Conservation (phyloP, 1,140 invertebrate genomes). For the Amphibalanus amphitrite region DNA sequence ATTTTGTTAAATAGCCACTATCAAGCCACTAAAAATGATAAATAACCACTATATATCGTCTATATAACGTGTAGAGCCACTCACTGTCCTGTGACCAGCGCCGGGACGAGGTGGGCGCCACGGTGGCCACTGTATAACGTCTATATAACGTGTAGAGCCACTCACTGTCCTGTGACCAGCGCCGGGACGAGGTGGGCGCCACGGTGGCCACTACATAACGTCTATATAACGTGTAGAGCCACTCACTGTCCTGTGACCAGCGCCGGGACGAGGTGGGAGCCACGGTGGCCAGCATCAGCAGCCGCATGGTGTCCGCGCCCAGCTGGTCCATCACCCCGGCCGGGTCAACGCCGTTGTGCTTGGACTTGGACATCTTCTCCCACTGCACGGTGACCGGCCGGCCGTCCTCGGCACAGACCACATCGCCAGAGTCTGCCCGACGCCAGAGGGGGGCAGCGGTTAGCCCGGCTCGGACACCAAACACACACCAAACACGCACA, state of each 20-base stretch:
- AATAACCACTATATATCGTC: too few species aligned
- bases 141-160: too few species aligned
- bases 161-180: slow-evolving; percentile 61
- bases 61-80: too few species aligned
- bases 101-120: slow-evolving; percentile 61
- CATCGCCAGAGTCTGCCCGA: not conserved
- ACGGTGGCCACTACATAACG: slow-evolving; percentile 45
- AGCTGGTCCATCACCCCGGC: slow-evolving; percentile 54
- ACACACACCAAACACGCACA: too few species aligned
- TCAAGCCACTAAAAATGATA: too few species aligned
- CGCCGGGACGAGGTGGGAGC: slow-evolving; percentile 63
- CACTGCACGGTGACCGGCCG: slow-evolving; percentile 35
- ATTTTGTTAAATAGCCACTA: too few species aligned
- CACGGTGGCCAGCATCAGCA: slow-evolving; percentile 69
- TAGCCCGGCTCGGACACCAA: too few species aligned
- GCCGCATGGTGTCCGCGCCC: slow-evolving; percentile 72
- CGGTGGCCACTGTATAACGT: slow-evolving; percentile 64
- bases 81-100: slow-evolving; percentile 63
- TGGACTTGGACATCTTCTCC: slow-evolving; percentile 99
- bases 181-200: slow-evolving; percentile 59
- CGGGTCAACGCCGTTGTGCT: slow-evolving; percentile 92
- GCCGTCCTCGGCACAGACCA: not conserved
- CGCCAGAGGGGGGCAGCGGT: too few species aligned
- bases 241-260: slow-evolving; percentile 57
- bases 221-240: too few species aligned